Evolutionary conservation across 2,888 invertebrate species (phyloP).

Genomic region (Drosophila kambysellisi): DNA sequence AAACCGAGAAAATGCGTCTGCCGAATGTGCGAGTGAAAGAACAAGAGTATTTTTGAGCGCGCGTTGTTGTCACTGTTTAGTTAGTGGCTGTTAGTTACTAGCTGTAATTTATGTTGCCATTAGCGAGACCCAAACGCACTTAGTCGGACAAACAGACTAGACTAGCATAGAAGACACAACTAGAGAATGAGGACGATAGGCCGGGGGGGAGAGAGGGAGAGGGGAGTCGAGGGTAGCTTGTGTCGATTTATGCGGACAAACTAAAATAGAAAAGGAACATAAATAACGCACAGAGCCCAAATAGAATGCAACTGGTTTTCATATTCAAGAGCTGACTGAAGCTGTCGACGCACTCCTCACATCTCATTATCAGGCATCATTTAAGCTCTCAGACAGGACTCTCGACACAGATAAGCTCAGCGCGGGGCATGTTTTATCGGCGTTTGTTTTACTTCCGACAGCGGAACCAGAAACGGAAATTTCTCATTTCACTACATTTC

Average conservation of each 20-base stretch:
- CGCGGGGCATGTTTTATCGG: slow-evolving; percentile 67
- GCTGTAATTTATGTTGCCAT: slow-evolving; percentile 73
- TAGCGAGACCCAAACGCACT: slow-evolving; percentile 65
- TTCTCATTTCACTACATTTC: slow-evolving; percentile 80
- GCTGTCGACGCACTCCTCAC: slow-evolving; percentile 24
- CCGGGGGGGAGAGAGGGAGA: neutral
- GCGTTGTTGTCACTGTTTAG: slow-evolving; percentile 60
- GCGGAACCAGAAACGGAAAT: slow-evolving; percentile 80
- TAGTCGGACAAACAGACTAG: slow-evolving; percentile 32
- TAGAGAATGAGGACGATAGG: neutral
- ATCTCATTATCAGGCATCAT: slow-evolving; percentile 71
- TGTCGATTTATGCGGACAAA: slow-evolving; percentile 60
- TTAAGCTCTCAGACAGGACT: slow-evolving; percentile 43
- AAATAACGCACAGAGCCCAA: slow-evolving; percentile 53
- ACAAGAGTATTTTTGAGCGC: slow-evolving; percentile 37
- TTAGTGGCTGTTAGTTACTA: slow-evolving; percentile 63
- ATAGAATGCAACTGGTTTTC: slow-evolving; percentile 71
- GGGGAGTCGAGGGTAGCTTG: neutral
- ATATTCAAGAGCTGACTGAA: slow-evolving; percentile 42
- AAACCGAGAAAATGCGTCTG: neutral
- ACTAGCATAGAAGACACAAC: slow-evolving; percentile 1
- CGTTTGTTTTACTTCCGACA: slow-evolving; percentile 79
- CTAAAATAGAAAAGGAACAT: slow-evolving; percentile 57
- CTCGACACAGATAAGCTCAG: slow-evolving; percentile 37
- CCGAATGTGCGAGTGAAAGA: neutral